phyloP scores from a whole-genome alignment of 2,888 invertebrate genomes.

The Azorinus chamasolen region DNA sequence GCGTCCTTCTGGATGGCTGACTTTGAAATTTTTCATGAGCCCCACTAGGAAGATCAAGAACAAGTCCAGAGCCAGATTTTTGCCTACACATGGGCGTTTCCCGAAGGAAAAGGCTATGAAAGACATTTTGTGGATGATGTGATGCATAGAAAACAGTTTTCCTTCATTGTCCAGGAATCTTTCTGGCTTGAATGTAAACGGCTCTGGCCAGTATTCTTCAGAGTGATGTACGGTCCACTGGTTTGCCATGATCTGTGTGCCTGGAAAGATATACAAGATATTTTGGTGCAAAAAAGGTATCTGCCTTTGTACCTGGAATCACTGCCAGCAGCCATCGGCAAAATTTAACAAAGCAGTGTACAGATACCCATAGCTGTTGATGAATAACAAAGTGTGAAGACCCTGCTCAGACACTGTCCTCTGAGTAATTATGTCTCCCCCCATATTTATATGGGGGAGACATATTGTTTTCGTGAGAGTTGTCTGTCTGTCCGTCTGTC shows the following conservation, averaged over 20 bases:
- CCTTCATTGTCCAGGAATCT: conserved; percentile 68
- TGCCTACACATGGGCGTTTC: conserved; percentile 66
- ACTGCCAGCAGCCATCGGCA: no score
- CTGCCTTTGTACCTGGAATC: no score
- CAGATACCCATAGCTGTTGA: no score
- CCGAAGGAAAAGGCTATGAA: conserved; percentile 71
- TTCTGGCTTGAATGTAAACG: conserved; percentile 66
- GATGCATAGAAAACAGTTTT: conserved; percentile 29
- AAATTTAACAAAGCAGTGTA: no score
- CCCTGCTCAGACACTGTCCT: no score
- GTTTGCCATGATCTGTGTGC: conserved; percentile 64
- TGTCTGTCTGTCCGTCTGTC: no score
- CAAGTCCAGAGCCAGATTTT: conserved; percentile 49
- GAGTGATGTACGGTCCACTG: conserved; percentile 69
- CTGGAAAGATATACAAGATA: conserved; percentile 50
- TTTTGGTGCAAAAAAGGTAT: no score
- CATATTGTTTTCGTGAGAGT: no score
- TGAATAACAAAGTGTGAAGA: no score
- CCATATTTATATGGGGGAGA: no score
- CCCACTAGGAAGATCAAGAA: conserved; percentile 52
- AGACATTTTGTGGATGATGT: conserved; percentile 49
- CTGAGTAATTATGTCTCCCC: no score
- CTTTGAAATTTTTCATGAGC: conserved; percentile 27
- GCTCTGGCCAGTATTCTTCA: conserved; percentile 66
- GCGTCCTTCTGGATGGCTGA: conserved; percentile 32